Base-by-base conservation (phyloP, 2,797 vertebrate species). In the Pseudochirops cupreus region DNA sequence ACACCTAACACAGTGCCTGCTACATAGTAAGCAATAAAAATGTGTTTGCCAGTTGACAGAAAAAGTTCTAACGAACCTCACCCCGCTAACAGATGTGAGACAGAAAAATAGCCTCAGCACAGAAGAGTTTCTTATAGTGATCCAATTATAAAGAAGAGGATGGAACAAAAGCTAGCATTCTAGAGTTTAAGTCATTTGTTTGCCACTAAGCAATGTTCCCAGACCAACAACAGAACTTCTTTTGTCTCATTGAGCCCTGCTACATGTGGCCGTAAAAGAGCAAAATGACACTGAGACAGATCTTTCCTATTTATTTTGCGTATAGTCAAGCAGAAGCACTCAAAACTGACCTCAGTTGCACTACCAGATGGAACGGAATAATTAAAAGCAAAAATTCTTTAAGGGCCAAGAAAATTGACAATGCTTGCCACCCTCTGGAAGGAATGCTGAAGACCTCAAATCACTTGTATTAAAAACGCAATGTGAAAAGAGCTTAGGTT, bases 11-110 rank as follows among this genome's bases (percentile, higher is more conserved):
- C 0, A 26, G 67, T 10, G 2, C 13, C 13, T 10, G 62, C 33
- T 39, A 87, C 62, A 87, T 87, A 87, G 21, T 87, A 46, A 39
- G 2, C 39, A 87, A 21, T 46, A 26, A 82, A 82, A 82, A 82
- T 0, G 18, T 82, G 67, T 46, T 46, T 46, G 74, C 74, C 39
- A 46, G 46, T 26, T 46, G 31, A 24, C 74, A 87, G 74, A 87
- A 50, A 46, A 87, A 46, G 39, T 90, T 94, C 56, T 90, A 92
- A n/a, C 91, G 96, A 97, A 92, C 58, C 92, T 94, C 52, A 96
- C 91, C 94, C 57, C 87, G 95, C 94, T 94, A 33, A 67, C 67
- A 95, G 95, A 93, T 53, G 16, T 39, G 95, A 93, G 54, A 46
- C 74, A 46, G 39, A 94, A 93, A 82, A 96, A 94, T 12, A 96